A percentile compares a stretch with the other conserved stretches of the same genome.
Conservation (phyloP, 2,113 vertebrate species). For the Tiliqua scincoides region DNA sequence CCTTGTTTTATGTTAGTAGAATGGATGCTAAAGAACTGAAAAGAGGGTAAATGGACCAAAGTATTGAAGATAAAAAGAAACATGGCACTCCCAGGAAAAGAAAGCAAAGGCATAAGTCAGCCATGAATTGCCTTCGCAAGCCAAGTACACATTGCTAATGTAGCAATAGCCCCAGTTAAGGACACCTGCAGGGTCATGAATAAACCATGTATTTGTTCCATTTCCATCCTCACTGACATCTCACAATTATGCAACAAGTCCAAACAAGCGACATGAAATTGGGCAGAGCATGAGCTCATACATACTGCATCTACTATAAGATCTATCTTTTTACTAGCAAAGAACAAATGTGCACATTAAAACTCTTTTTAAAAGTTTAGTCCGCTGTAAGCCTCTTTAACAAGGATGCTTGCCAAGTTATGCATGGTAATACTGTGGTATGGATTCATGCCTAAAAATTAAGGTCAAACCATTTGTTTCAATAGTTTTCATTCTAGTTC, state of each 20-base stretch:
- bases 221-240: background rate
- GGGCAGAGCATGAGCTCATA: background rate
- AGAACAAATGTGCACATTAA: background rate
- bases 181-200: background rate
- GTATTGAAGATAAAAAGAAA: background rate
- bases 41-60: background rate
- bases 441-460: background rate
- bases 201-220: background rate
- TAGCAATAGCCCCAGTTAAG: background rate
- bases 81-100: background rate
- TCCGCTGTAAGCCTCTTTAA: slow-evolving; percentile 18
- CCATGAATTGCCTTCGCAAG: background rate
- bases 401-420: background rate
- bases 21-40: background rate
- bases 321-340: slow-evolving; percentile 11
- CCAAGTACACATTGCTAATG: background rate
- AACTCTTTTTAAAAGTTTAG: slow-evolving; percentile 1
- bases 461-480: slow-evolving; percentile 29
- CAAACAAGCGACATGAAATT: slow-evolving; percentile 6
- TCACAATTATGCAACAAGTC: slow-evolving; percentile 6
- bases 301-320: background rate
- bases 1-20: background rate
- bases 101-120: background rate
- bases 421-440: background rate
- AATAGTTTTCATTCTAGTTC: background rate